Evolutionary conservation across 2,797 vertebrate species (phyloP).

Genomic region (Lepus townsendii): DNA sequence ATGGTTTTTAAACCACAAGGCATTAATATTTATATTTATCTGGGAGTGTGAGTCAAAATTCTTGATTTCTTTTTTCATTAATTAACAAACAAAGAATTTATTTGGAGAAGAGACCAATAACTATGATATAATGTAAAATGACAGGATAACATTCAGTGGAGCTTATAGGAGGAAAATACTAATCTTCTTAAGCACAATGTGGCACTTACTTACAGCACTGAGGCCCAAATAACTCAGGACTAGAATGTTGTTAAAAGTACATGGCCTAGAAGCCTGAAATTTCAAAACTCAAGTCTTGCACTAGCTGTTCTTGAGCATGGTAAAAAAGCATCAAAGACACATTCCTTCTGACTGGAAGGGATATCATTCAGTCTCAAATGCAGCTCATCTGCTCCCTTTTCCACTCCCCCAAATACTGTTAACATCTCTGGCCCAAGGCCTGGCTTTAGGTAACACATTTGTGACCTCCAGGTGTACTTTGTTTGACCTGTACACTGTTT

Average conservation of each 20-base stretch:
- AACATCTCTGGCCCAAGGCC: neutral
- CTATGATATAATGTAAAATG: neutral
- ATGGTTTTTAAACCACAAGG: neutral
- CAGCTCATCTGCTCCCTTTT: neutral
- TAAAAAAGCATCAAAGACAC: neutral
- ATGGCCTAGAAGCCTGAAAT: neutral
- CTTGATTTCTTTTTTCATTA: neutral
- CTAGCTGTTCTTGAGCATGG: neutral
- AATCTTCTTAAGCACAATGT: neutral
- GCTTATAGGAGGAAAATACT: neutral
- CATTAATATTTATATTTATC: neutral
- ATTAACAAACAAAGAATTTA: slow-evolving; percentile 13
- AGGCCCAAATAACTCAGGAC: neutral
- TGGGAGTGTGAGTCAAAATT: neutral
- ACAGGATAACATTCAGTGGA: neutral
- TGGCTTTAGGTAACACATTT: neutral
- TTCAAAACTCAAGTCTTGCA: neutral
- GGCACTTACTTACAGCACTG: neutral
- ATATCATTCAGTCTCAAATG: neutral
- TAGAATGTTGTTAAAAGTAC: neutral
- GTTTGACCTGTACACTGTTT: neutral
- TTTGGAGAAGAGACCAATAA: neutral
- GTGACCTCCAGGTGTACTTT: neutral
- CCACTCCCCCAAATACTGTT: neutral
- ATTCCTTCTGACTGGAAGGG: neutral